Conservation (phyloP, 2,797 vertebrate genomes). For the Argentina silus region DNA sequence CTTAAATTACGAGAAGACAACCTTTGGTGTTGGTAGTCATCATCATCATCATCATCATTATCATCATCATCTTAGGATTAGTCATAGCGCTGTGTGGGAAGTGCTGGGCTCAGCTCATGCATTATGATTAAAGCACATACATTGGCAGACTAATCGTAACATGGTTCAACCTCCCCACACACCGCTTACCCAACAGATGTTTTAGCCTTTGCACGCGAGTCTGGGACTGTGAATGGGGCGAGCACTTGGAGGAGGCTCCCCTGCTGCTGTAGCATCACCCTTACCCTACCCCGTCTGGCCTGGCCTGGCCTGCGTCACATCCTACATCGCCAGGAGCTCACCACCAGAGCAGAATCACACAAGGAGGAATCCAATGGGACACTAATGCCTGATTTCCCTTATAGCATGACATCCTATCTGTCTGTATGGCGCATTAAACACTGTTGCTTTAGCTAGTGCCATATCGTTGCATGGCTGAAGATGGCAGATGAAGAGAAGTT, state of each 20-base stretch:
- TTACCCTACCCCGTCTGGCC: background rate
- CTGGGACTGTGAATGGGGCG: background rate
- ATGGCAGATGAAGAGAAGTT: background rate
- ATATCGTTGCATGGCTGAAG: background rate
- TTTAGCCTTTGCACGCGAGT: background rate
- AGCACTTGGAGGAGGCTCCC: background rate
- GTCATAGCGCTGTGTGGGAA: background rate
- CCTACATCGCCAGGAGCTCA: background rate
- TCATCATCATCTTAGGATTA: background rate
- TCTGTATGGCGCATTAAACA: background rate
- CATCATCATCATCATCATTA: background rate
- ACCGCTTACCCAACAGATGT: background rate
- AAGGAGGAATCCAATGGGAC: background rate
- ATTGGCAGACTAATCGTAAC: background rate
- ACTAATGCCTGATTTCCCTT: background rate
- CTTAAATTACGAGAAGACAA: too few relatives aligned
- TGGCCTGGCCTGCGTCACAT: background rate
- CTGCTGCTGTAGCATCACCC: background rate
- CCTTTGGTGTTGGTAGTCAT: too few relatives aligned
- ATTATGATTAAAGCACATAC: constrained; percentile 2
- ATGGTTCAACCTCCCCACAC: background rate
- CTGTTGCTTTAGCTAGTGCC: background rate
- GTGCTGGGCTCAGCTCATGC: background rate
- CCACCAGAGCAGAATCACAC: background rate
- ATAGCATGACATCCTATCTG: background rate